Conservation (phyloP, 1,140 invertebrate species). For the Drosophila tani region DNA sequence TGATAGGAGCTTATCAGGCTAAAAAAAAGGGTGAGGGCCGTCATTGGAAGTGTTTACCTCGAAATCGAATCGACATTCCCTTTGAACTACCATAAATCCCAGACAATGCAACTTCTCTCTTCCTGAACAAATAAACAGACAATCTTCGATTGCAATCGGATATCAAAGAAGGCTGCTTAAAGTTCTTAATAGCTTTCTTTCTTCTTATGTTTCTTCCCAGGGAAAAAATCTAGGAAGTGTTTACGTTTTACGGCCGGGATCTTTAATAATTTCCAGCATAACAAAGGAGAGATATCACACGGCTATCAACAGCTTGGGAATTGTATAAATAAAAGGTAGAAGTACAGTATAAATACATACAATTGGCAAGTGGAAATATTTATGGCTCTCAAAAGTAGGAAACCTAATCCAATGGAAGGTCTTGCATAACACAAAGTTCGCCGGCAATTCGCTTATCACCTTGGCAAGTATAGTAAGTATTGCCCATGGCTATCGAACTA, state of each 20-base stretch:
- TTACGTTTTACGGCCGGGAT: constrained; percentile 15
- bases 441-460: constrained; percentile 33
- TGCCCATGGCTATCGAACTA: constrained; percentile 57
- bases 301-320: constrained; percentile 13
- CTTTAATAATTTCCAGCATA: constrained; percentile 32
- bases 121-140: constrained; percentile 73
- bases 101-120: constrained; percentile 18
- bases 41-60: constrained; percentile 8
- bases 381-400: background rate
- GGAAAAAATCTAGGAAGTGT: constrained; percentile 12
- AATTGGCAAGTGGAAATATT: constrained; percentile 10
- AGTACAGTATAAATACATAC: constrained; percentile 14
- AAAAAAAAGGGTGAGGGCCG: background rate
- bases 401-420: constrained; percentile 39
- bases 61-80: constrained; percentile 20
- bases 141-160: constrained; percentile 70
- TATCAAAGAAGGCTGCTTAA: constrained; percentile 51
- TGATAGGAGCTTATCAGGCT: constrained; percentile 34
- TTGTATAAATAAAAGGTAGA: constrained; percentile 12
- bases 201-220: background rate
- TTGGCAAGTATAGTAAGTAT: constrained; percentile 28
- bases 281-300: constrained; percentile 19
- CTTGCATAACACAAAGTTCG: constrained; percentile 36
- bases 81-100: constrained; percentile 36
- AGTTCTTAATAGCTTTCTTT: constrained; percentile 58